Conservation (phyloP, 1,140 invertebrate genomes). For the Psilanteris sp. region DNA sequence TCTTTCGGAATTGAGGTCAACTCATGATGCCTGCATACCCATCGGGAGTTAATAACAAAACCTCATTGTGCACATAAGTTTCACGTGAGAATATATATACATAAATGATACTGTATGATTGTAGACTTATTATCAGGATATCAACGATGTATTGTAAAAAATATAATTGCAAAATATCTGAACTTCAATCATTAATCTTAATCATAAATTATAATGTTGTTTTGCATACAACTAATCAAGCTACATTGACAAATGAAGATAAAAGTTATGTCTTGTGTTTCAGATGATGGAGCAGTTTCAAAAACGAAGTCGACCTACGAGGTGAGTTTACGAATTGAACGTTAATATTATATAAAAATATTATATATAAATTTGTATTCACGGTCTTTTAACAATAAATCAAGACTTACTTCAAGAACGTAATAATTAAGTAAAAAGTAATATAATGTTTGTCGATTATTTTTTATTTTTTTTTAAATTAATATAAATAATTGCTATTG, state of each 20-base stretch:
- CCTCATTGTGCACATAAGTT: conserved; percentile 38
- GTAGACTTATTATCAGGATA: conserved; percentile 27
- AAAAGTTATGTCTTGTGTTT: conserved; percentile 36
- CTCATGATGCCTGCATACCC: conserved; percentile 25
- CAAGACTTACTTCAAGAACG: no score
- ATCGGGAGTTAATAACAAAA: conserved; percentile 62
- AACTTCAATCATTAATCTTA: conserved; percentile 24
- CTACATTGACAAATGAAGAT: conserved; percentile 11
- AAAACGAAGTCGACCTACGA: conserved; percentile 37
- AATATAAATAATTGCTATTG: no score
- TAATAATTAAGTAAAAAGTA: no score
- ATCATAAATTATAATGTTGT: conserved; percentile 1
- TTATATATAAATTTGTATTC: no score
- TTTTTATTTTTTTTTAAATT: no score
- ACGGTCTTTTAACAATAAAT: no score
- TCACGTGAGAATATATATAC: conserved; percentile 33
- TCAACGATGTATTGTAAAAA: conserved; percentile 10
- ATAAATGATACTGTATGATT: conserved; percentile 39
- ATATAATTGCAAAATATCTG: conserved; percentile 1
- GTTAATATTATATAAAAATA: no score
- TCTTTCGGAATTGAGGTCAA: conserved; percentile 69
- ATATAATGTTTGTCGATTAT: no score
- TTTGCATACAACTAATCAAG: no score
- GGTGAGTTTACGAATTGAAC: conserved; percentile 20
- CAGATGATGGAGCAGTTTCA: conserved; percentile 37